Evolutionary conservation across 1,140 invertebrate genomes (phyloP), one percentile per base, ranked within the genome.

Genomic region (Plodia interpunctella): DNA sequence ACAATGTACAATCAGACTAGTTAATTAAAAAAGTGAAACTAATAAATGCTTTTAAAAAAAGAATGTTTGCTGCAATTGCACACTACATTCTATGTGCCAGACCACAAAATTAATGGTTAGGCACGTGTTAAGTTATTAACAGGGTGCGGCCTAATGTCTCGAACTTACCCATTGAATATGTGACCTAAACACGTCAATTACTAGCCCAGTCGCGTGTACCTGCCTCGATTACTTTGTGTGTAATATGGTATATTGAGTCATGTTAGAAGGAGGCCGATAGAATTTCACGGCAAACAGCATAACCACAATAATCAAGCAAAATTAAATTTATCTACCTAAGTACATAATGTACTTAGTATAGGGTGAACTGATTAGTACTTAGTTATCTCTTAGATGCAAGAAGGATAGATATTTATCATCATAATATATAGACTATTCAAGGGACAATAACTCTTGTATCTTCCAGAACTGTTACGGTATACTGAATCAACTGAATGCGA

Each of bases 101-200:
- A 15, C 2, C 38, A 17, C 38, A 35, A 35, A 35, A 11, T 49
- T 11, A 21, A 38, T 30, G 30, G 30, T 57, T 11, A 53, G 18
- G 55, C 67, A 65, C 65, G 60, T 65, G 64, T 65, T 57, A 57
- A 59, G 65, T 61, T 65, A 59, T 59, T 25, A 61, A 49, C 38
- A 65, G 65, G 76, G 71, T 59, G 74, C 60, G 72, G 69, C 58
- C 58, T 60, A 60, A 60, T 60, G 53, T 55, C 52, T 54, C 19
- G 51, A 18, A 21, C 15, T 32, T 51, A 3, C 25, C 18, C 9
- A 49, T 44, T 21, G 52, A 57, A 20, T 62, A 53, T 63, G 62
- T 74, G 74, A 80, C 76, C 76, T 74, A 79, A 79, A 72, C 71
- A 57, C 49, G 71, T 55, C 30, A 55, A 55, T 51, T 21, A 21